Evolutionary conservation across 2,888 invertebrate genomes (phyloP).

Genomic region (Octonoba sinensis): DNA sequence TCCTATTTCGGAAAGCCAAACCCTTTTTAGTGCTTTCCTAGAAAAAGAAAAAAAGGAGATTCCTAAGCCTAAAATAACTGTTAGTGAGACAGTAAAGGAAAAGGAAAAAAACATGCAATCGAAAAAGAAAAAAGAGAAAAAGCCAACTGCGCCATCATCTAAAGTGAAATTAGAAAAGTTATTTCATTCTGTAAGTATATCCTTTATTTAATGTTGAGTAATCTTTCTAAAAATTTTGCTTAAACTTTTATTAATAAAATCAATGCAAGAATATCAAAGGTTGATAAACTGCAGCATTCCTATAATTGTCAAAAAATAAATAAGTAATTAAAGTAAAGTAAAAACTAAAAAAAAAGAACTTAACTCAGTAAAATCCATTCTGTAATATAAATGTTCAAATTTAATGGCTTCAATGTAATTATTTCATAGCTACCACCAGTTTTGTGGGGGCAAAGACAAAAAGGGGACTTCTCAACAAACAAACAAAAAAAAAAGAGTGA

Average conservation of each 20-base stretch:
- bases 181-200: constrained; percentile 14
- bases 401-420: too few relatives aligned
- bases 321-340: too few relatives aligned
- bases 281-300: neutral
- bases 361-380: neutral
- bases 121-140: constrained; percentile 31
- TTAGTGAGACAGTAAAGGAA: constrained; percentile 16
- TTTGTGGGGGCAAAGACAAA: too few relatives aligned
- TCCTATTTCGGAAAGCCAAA: constrained; percentile 54
- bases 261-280: neutral
- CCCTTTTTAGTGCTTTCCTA: constrained; percentile 51
- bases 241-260: neutral
- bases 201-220: neutral
- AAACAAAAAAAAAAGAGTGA: too few relatives aligned
- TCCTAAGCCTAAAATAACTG: constrained; percentile 25
- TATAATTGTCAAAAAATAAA: too few relatives aligned
- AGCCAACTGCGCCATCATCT: constrained; percentile 4
- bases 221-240: neutral
- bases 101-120: constrained; percentile 38
- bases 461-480: too few relatives aligned
- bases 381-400: too few relatives aligned
- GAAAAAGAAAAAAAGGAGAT: constrained; percentile 47
- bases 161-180: constrained; percentile 33
- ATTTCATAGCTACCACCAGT: too few relatives aligned
- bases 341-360: neutral